phyloP scores from a whole-genome alignment of 2,113 vertebrate species.

The Callipepla californica region DNA sequence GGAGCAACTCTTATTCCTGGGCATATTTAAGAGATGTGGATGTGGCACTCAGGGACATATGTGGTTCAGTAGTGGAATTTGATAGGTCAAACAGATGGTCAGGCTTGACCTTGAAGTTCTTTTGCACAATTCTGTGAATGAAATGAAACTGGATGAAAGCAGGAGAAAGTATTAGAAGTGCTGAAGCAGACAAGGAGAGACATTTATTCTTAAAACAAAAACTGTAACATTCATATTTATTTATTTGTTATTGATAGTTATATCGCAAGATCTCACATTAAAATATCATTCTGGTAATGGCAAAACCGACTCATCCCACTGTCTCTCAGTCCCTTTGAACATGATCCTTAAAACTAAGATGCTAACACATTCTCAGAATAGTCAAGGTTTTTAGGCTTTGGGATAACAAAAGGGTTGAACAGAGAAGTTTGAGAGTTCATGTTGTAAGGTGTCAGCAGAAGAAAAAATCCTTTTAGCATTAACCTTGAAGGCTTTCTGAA shows the following conservation, averaged over 20 bases:
- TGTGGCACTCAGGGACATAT: neutral
- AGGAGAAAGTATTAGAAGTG: neutral
- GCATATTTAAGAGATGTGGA: neutral
- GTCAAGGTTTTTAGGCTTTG: neutral
- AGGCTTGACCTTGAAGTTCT: neutral
- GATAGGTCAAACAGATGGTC: neutral
- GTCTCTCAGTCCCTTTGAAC: neutral
- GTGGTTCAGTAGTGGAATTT: neutral
- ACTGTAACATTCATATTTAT: neutral
- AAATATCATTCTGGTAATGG: neutral
- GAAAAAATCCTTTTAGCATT: neutral
- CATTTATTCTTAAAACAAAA: neutral
- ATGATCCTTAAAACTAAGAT: neutral
- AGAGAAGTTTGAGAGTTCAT: neutral
- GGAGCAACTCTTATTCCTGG: neutral
- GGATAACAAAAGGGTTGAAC: neutral
- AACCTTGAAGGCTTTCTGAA: neutral
- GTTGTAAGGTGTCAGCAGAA: neutral
- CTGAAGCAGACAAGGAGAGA: neutral
- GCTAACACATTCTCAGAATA: neutral
- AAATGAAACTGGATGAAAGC: neutral
- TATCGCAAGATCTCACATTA: neutral
- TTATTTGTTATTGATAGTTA: neutral
- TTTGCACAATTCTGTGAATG: neutral
- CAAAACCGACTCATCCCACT: neutral